Percentiles rank a stretch among this genome's conserved stretches.
These are phyloP conservation scores for Tortricodes alternella DNA, from an alignment of 2,888 invertebrate genomes.

Conservation along the genomic window DNA sequence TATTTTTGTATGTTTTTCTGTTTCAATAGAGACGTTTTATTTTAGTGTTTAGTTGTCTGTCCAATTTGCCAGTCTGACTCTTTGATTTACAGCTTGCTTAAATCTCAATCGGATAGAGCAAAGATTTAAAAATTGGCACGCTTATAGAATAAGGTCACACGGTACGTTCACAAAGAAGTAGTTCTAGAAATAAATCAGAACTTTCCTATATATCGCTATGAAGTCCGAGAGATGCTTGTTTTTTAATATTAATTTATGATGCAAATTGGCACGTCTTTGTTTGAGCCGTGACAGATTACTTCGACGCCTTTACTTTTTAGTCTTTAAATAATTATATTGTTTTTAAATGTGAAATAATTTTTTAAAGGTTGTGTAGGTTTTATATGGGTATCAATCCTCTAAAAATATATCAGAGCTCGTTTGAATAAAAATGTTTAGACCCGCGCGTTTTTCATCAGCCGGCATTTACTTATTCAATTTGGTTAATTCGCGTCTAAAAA, in stretches of 20 bases:
- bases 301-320: too few species aligned
- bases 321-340: too few species aligned
- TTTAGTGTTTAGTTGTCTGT: not conserved
- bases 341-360: too few species aligned
- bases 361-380: not conserved
- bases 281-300: too few species aligned
- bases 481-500: too few species aligned
- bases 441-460: too few species aligned
- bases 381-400: not conserved
- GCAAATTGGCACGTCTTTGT: too few species aligned
- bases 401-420: not conserved
- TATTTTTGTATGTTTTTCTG: not conserved
- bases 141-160: not conserved
- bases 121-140: slow-evolving; percentile 12
- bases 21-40: not conserved
- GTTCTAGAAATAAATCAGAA: too few species aligned
- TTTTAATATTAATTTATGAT: too few species aligned
- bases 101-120: not conserved
- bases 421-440: slow-evolving; percentile 11
- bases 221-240: too few species aligned
- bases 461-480: too few species aligned
- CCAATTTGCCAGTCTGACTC: not conserved
- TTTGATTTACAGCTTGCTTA: slow-evolving; percentile 13
- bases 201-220: too few species aligned
- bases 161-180: not conserved